Base-by-base conservation (phyloP, 2,797 vertebrate genomes). In the Adrianichthys oophorus region DNA sequence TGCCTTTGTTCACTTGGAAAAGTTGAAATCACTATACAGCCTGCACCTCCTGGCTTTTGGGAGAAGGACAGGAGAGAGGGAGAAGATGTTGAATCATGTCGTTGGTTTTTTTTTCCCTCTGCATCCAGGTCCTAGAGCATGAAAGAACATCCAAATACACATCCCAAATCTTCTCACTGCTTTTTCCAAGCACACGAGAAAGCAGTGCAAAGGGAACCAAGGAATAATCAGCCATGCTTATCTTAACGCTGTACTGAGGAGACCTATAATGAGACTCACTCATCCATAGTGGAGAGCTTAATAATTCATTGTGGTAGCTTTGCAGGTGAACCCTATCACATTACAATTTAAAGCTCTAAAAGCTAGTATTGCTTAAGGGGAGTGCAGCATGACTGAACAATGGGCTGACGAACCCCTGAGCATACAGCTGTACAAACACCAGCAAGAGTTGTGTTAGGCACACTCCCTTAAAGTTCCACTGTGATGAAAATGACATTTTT, bases 1-100 rank as follows among this genome's bases (percentile, higher is more conserved):
- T 90, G 85, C 85, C 86, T 92, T 91, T 91, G 90, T 92, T 92
- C 87, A 82, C 86, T 89, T 87, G 84, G 89, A 89, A 87, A 91
- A 91, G 84, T 88, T 90, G 10, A 37, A 37, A 91, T 87, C 88
- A 87, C 85, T 84, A 85, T 87, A 87, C 87, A 84, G 86, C 86
- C 87, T 85, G 81, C 85, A 85, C 85, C 78, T 86, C 82, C 13
- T 76, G 79, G 80, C 85, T 85, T 41, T 74, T 66, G 74, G 72
- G 82, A 78, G 76, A 70, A 64, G 66, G 66, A 52, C 56, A 49
- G 41, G 64, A 69, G 48, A 10, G 53, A 44, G 52, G 46, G 47
- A 50, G 32, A 68, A 61, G 75, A 43, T 74, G 80, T 81, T 50
- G 81, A 86, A 85, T 81, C 53, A 61, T 54, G 18, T 69, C n/a